Percentiles rank a stretch among this genome's conserved stretches.
These are phyloP conservation scores for Lepidurus arcticus DNA, from an alignment of 1,140 invertebrate genomes.

Conservation along the genomic window DNA sequence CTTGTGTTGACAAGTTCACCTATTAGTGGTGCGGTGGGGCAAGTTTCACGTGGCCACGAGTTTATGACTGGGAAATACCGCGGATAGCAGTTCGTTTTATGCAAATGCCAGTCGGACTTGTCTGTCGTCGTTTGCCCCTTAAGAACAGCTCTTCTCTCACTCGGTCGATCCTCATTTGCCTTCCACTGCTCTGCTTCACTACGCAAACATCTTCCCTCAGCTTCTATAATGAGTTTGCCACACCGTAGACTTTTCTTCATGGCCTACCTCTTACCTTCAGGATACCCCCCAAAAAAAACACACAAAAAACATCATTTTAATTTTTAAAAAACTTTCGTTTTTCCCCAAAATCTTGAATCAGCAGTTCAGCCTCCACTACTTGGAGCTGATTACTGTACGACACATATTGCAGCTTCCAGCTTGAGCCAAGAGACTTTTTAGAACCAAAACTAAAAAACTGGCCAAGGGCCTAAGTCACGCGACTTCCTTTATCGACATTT, in stretches of 20 bases:
- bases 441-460: no score
- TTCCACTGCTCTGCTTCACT: neutral
- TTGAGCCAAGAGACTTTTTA: no score
- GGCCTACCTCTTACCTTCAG: neutral
- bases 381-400: no score
- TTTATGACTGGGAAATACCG: neutral
- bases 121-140: neutral
- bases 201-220: neutral
- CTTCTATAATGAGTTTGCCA: neutral
- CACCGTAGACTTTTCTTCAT: neutral
- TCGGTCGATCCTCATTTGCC: conserved; percentile 1
- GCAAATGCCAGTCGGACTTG: neutral
- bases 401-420: no score
- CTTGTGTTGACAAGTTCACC: neutral
- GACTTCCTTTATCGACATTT: no score
- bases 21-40: neutral
- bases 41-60: neutral
- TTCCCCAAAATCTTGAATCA: no score
- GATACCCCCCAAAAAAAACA: neutral
- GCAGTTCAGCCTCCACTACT: no score
- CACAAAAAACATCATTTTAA: neutral
- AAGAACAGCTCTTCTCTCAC: neutral
- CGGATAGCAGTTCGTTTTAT: neutral
- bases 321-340: neutral
- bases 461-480: no score